These are phyloP conservation scores for Drosophila malerkotliana DNA, from an alignment of 1,140 invertebrate genomes.

Conservation along the genomic window DNA sequence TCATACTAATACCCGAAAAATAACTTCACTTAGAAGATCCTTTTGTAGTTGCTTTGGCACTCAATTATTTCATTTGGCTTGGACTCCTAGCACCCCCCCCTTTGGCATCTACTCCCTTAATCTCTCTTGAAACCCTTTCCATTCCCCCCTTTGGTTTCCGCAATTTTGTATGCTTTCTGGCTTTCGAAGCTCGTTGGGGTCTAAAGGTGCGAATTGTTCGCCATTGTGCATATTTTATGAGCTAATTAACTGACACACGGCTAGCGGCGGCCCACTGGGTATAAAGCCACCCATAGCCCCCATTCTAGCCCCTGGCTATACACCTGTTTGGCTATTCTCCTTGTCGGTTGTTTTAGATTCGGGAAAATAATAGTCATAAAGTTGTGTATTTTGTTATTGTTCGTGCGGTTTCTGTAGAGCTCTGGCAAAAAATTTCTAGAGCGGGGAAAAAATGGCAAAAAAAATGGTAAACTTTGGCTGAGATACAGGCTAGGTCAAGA, in stretches of 20 bases:
- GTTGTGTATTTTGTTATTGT: constrained; percentile 47
- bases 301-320: neutral
- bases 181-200: constrained; percentile 46
- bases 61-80: constrained; percentile 68
- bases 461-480: neutral
- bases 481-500: neutral
- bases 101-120: no score
- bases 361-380: constrained; percentile 49
- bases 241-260: constrained; percentile 79
- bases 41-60: constrained; percentile 56
- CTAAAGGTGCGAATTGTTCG: constrained; percentile 75
- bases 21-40: constrained; percentile 2
- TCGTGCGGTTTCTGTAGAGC: constrained; percentile 31
- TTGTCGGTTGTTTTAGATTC: constrained; percentile 32
- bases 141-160: neutral
- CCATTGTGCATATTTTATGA: constrained; percentile 80
- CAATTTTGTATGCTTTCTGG: constrained; percentile 12
- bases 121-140: neutral
- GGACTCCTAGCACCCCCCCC: neutral
- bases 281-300: neutral
- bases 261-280: constrained; percentile 32
- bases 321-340: constrained; percentile 4
- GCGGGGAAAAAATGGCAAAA: constrained; percentile 2
- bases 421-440: neutral
- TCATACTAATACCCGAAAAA: neutral